Evolutionary conservation across 2,113 vertebrate genomes (phyloP).

Genomic region (Terrapene triunguis): DNA sequence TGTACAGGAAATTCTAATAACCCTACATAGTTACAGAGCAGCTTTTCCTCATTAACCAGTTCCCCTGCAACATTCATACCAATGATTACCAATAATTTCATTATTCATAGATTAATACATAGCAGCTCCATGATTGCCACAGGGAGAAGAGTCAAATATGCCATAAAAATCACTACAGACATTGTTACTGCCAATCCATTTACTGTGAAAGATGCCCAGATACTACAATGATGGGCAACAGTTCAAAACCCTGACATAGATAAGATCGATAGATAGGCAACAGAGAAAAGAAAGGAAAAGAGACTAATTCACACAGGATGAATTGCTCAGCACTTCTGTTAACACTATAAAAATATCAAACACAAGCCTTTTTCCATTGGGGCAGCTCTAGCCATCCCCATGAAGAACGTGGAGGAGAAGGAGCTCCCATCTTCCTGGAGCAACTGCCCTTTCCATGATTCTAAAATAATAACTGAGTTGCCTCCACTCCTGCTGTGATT

Average conservation of each 20-base stretch:
- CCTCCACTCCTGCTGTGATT: too few species aligned
- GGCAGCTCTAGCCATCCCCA: not conserved
- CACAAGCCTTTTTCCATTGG: not conserved
- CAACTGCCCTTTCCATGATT: too few species aligned
- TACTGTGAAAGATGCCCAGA: not conserved
- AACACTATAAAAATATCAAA: not conserved
- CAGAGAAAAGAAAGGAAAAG: not conserved
- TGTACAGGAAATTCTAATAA: not conserved
- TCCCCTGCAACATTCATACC: not conserved
- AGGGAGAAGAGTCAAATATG: not conserved
- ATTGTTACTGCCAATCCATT: not conserved
- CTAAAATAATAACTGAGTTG: too few species aligned
- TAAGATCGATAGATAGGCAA: not conserved
- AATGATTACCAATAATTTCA: not conserved
- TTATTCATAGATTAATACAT: not conserved
- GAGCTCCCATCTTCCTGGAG: too few species aligned
- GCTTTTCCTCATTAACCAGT: not conserved
- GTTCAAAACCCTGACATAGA: not conserved
- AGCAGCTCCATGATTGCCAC: not conserved
- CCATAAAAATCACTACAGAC: not conserved
- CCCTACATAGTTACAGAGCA: not conserved
- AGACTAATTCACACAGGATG: not conserved
- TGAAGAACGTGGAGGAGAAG: too few species aligned
- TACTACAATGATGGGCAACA: not conserved
- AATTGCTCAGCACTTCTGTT: not conserved